Evolutionary conservation across 2,888 invertebrate genomes (phyloP).

Genomic region (Ectemnius cavifrons): DNA sequence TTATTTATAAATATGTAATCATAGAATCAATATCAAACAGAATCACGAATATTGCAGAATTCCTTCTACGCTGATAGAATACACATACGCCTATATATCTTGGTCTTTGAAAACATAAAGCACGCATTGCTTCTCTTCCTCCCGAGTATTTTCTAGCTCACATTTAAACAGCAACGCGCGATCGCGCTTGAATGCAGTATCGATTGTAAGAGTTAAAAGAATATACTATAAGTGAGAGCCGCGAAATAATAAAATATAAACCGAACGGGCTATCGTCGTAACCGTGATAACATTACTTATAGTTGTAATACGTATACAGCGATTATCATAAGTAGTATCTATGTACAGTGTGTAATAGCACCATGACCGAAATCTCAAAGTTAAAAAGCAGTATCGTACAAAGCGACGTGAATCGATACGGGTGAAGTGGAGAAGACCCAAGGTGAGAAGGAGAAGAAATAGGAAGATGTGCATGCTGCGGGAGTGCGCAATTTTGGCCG

Average conservation of each 20-base stretch:
- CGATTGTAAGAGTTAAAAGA: no score
- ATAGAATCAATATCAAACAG: slow-evolving; percentile 70
- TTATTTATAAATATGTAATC: slow-evolving; percentile 64
- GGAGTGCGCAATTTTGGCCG: slow-evolving; percentile 43
- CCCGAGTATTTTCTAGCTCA: background rate
- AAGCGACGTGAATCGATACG: slow-evolving; percentile 18
- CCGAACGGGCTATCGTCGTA: slow-evolving; percentile 37
- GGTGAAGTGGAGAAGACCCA: background rate
- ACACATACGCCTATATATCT: slow-evolving; percentile 36
- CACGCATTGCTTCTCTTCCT: background rate
- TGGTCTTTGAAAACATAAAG: slow-evolving; percentile 2
- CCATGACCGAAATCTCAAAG: slow-evolving; percentile 66
- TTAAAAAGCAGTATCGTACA: slow-evolving; percentile 42
- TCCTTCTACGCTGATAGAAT: slow-evolving; percentile 53
- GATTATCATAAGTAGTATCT: slow-evolving; percentile 54
- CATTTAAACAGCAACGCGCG: no score
- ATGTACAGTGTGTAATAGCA: slow-evolving; percentile 63
- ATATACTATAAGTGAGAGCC: no score
- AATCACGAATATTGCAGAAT: slow-evolving; percentile 56
- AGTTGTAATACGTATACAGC: slow-evolving; percentile 57
- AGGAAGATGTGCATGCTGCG: slow-evolving; percentile 14
- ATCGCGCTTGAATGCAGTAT: no score
- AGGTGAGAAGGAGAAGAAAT: slow-evolving; percentile 1
- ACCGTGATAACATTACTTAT: slow-evolving; percentile 46
- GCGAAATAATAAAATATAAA: slow-evolving; percentile 17